Evolutionary conservation across 2,888 invertebrate species (phyloP), one percentile per base, ranked within the genome.

Genomic region (Coremacera marginata): DNA sequence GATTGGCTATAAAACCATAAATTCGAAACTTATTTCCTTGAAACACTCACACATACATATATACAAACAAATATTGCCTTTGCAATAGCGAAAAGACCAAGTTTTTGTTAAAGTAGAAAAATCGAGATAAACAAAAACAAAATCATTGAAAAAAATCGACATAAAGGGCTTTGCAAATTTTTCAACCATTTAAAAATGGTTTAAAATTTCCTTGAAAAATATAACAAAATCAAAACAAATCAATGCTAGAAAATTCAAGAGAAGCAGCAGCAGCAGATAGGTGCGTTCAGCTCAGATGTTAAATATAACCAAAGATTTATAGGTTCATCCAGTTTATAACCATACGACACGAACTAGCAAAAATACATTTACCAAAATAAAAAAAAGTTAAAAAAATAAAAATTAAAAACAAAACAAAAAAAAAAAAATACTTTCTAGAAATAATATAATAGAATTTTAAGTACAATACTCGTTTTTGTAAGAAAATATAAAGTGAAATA

Each of bases 391-490:
- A 67, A 67, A 4, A 44, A 67, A 67, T 8, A n/a, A n/a, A n/a
- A n/a, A n/a, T n/a, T n/a, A 19, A 19, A 68, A 68, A 19, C 14
- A 31, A 31, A 5, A 65, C 16, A 8, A 44, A 3, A 31, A 31
- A 5, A 4, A 31, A 31, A 4, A 31, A 31, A 31, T 11, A 70
- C 22, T 68, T 68, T 14, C 27, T 65, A 25, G 27, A 19, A 37
- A 3, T 37, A 74, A 19, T 49, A n/a, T 62, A 3, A 63, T 49
- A 62, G 63, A 63, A 34, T 68, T 31, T 44, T 68, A 57, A 19
- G 60, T 75, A 75, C 44, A 76, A 76, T 70, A 70, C 68, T 76
- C 70, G 68, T 60, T 49, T 63, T 68, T 75, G 52, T 65, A 55
- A 75, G 31, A n/a, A 34, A 71, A 25, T 14, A 27, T 60, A 44